Base-by-base conservation (phyloP, 1,140 invertebrate species). In the Diuraphis noxia region DNA sequence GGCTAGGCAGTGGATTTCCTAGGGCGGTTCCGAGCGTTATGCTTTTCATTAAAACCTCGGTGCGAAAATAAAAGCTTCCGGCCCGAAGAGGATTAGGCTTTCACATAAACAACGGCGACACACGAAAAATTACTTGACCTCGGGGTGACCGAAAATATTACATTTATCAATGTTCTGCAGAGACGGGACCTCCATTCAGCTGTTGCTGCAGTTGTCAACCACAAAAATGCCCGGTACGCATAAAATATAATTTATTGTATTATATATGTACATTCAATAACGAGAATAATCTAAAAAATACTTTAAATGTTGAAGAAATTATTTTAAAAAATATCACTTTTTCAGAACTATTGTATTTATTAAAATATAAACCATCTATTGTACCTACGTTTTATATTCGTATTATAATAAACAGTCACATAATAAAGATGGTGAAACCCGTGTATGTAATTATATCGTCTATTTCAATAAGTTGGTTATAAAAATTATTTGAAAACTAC, bases 41-140 rank as follows among this genome's bases (percentile, higher is more conserved):
- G 89, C 72, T 52, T 91, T 91, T 91, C 89, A 91, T 82, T 91
- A 91, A 91, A 91, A 91, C 89, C 77, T 91, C 89, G 77, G 89
- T 40, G 72, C 34, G 43, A 49, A 82, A 91, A 79, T 52, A 10
- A 82, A 82, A 82, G 89, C 43, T 79, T 81, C 88, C 88, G 72
- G 72, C 25, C 40, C 72, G 77, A 34, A 21, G 41, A 79, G 72
- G 72, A 90, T 90, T 90, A 90, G n/a, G 40, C 25, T 41, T 79
- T 77, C 88, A 79, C 88, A 81, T 46, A 36, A 81, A 81, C 72
- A 81, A 90, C 38, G 25, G 9, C 41, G n/a, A 38, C 72, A 79
- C 25, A 79, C 63, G 41, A 81, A 81, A 90, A 81, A 90, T 81
- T 81, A 81, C 72, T 81, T 43, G 77, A 72, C 72, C 41, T 90